A percentile compares a stretch with the other conserved stretches of the same genome.
Evolutionary conservation across 2,888 invertebrate species (phyloP).

Genomic region (Drosophila paracracens): DNA sequence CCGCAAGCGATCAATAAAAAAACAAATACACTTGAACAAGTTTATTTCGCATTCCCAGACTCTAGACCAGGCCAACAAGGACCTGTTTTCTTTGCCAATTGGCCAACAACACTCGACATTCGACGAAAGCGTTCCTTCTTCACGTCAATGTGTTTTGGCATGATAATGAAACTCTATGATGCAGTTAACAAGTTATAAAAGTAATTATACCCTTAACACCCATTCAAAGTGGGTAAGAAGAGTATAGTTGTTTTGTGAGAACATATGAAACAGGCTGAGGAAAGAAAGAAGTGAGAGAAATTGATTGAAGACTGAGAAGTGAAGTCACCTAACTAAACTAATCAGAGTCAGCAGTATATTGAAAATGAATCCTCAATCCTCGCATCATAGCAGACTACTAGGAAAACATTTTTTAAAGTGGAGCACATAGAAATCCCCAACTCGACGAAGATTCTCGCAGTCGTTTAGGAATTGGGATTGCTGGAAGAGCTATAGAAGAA

Average conservation of each 20-base stretch:
- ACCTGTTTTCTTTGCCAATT: slow-evolving; percentile 1
- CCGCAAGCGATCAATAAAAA: slow-evolving; percentile 81
- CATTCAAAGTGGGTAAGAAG: background rate
- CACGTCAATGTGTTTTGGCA: slow-evolving; percentile 31
- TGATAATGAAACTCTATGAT: slow-evolving; percentile 35
- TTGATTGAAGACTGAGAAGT: background rate
- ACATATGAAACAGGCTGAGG: background rate
- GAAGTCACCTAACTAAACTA: background rate
- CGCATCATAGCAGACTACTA: background rate
- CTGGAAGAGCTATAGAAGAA: background rate
- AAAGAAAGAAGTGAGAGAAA: background rate
- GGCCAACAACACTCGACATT: slow-evolving; percentile 8
- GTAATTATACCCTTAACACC: slow-evolving; percentile 31
- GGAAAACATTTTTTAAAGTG: background rate
- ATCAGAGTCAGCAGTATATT: background rate
- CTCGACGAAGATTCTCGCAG: too few species aligned
- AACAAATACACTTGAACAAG: slow-evolving; percentile 60
- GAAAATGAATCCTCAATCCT: background rate
- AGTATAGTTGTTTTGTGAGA: background rate
- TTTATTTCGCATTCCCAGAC: slow-evolving; percentile 54
- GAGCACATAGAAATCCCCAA: background rate
- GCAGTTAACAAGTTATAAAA: slow-evolving; percentile 76
- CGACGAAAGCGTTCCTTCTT: slow-evolving; percentile 16
- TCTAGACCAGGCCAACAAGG: slow-evolving; percentile 11
- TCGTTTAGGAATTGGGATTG: background rate